Base-by-base conservation (phyloP, 2,888 invertebrate species). In the Zygothrica quintamaculata region DNA sequence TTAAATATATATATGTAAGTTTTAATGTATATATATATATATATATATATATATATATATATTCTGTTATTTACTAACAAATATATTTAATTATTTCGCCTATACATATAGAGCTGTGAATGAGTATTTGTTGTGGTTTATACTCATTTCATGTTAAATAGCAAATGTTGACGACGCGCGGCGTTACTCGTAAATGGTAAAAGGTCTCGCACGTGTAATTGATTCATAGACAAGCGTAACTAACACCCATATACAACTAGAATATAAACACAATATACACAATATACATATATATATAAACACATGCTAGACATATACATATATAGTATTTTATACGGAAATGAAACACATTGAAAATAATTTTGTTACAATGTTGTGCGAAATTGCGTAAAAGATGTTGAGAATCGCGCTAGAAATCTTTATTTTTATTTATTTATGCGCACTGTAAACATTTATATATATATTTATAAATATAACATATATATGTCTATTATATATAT, bases 171-270 rank as follows among this genome's bases (percentile, higher is more conserved):
- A 18, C 42, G 50, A 15, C 42, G 40, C 22, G 16, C 42, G 50
- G 15, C 42, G 40, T 26, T 15, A 43, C 34, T 39, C 31, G 60
- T 43, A 48, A 61, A 43, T 68, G 56, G 65, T 64, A 56, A 74
- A 68, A 74, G 74, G 82, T 82, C 77, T 79, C 77, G 74, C 80
- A 82, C 79, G 82, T 80, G 82, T 80, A 74, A 72, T 61, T 69
- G 67, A 65, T 74, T 60, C 74, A 75, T 42, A 46, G 52, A 61
- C 58, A 60, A 50, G 65, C 65, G 60, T 65, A 58, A 34, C 55
- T 56, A 18, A 68, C 42, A 65, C 59, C 31, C 47, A 52, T 52
- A 40, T 22, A 48, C 33, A 26, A 39, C 18, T 22, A 15, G 51
- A 29, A 42, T 42, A 53, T 26, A 52, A 12, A 56, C n/a, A n/a